A percentile compares a stretch with the other conserved stretches of the same genome.
Evolutionary conservation across 2,888 invertebrate species (phyloP).

Genomic region (Listrodromus nycthemerus): DNA sequence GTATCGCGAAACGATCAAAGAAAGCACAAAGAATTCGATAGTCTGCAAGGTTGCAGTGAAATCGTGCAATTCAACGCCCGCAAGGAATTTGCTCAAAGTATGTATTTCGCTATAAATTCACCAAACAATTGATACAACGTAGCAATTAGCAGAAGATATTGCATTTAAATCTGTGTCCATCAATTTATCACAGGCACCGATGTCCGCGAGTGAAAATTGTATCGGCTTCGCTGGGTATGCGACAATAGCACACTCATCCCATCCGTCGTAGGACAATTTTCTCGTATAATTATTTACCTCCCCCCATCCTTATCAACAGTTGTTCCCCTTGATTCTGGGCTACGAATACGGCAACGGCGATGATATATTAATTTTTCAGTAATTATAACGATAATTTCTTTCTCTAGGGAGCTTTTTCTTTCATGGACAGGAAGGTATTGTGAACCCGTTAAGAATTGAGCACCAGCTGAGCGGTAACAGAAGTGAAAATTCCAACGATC

Average conservation of each 20-base stretch:
- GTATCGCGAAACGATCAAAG: conserved; percentile 31
- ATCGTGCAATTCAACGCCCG: background rate
- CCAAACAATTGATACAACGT: background rate
- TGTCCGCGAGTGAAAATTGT: background rate
- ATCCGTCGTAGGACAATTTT: conserved; percentile 26
- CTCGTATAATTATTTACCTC: conserved; percentile 3
- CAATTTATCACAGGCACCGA: no score
- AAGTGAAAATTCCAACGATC: conserved; percentile 58
- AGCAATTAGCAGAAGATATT: background rate
- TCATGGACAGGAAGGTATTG: background rate
- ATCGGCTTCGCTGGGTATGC: conserved; percentile 8
- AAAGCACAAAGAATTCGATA: conserved; percentile 17
- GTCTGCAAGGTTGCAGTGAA: conserved; percentile 27
- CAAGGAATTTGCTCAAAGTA: background rate
- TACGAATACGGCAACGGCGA: background rate
- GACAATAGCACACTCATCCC: conserved; percentile 3
- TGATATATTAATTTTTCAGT: background rate
- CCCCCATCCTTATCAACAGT: background rate
- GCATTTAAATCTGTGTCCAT: no score
- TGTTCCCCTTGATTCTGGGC: background rate
- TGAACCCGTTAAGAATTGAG: conserved; percentile 44
- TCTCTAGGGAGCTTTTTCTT: background rate
- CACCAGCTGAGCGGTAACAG: conserved; percentile 56
- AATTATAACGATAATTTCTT: conserved; percentile 14
- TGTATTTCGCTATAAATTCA: conserved; percentile 6